Evolutionary conservation across 2,797 vertebrate species (phyloP).

Genomic region (Sardinella longiceps): DNA sequence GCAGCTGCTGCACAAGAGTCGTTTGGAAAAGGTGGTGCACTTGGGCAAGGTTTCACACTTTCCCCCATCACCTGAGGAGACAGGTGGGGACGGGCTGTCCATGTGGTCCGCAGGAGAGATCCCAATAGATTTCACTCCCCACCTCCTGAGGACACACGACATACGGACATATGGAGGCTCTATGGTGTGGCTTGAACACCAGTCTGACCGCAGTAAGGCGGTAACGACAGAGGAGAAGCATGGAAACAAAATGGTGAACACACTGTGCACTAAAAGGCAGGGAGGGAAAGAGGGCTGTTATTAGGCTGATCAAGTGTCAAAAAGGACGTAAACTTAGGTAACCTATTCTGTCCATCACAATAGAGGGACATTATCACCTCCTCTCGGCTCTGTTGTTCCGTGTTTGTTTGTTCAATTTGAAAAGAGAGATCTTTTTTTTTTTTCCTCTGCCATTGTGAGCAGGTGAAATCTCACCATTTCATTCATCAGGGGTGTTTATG

Average conservation of each 20-base stretch:
- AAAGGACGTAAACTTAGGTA: background rate
- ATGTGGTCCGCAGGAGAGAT: constrained; percentile 50
- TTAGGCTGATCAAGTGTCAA: constrained; percentile 1
- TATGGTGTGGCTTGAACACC: constrained; percentile 59
- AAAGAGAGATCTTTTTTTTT: background rate
- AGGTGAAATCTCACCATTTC: background rate
- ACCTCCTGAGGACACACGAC: constrained; percentile 56
- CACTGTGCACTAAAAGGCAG: background rate
- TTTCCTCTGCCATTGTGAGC: background rate
- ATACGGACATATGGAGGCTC: constrained; percentile 51
- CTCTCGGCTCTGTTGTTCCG: background rate
- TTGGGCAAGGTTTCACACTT: constrained; percentile 64
- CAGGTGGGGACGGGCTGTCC: constrained; percentile 55
- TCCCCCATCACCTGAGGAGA: constrained; percentile 58
- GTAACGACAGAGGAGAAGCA: background rate
- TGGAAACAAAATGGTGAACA: background rate
- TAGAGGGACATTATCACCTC: constrained; percentile 8
- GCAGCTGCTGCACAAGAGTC: background rate
- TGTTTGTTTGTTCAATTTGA: background rate
- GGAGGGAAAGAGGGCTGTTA: background rate
- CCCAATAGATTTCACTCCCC: constrained; percentile 50
- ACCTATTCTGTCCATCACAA: background rate
- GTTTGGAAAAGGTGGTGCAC: constrained; percentile 12
- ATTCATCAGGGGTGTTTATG: background rate
- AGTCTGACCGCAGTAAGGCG: constrained; percentile 41